phyloP scores from a whole-genome alignment of 2,113 vertebrate species.

The Sarotherodon lohbergeri region DNA sequence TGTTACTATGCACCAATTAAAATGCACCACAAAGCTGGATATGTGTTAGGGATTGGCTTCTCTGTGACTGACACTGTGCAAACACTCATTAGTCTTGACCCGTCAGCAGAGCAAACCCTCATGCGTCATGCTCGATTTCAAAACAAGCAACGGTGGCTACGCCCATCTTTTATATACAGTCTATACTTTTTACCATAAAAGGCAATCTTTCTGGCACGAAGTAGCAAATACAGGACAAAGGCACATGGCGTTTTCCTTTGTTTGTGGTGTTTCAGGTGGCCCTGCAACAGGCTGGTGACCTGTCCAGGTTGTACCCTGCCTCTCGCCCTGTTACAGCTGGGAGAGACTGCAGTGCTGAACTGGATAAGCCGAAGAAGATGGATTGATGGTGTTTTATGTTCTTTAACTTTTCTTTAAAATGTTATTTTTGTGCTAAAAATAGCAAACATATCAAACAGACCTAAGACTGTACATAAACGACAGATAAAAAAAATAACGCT shows the following conservation, averaged over 20 bases:
- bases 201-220: not conserved
- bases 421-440: not conserved
- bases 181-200: not conserved
- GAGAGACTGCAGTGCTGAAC: not conserved
- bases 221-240: not conserved
- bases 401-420: not conserved
- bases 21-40: not conserved
- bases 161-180: not conserved
- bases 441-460: not conserved
- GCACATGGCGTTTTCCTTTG: not conserved
- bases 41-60: not conserved
- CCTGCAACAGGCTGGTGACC: not conserved
- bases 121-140: not conserved
- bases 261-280: not conserved
- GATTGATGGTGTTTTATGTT: not conserved
- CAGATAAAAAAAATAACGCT: not conserved
- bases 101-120: not conserved
- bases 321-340: not conserved
- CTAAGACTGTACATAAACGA: not conserved
- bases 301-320: not conserved
- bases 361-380: not conserved
- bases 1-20: not conserved
- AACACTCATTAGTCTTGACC: not conserved
- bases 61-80: not conserved
- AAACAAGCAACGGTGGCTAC: not conserved